Evolutionary conservation across 2,797 vertebrate genomes (phyloP), one percentile per base, ranked within the genome.

Genomic region (Pelodytes ibericus): DNA sequence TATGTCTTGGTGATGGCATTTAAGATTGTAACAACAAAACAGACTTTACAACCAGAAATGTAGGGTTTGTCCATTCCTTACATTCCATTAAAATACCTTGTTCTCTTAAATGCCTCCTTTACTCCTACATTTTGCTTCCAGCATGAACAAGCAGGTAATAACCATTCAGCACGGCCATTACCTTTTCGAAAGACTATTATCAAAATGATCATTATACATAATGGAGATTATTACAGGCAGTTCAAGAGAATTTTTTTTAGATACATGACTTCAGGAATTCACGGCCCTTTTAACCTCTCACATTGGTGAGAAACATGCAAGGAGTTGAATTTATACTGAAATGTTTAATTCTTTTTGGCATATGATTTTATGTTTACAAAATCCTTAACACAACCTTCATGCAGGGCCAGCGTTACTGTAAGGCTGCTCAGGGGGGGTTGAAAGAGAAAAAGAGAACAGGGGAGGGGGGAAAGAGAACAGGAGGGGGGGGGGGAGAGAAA

Each of bases 181-280:
- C 87, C 87, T 91, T 88, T 92, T 90, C 88, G 89, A 91, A 93
- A 92, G 88, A 87, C 91, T 93, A 90, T 93, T 93, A 93, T 92
- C 90, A 92, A 91, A 92, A 89, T 90, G 89, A 89, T 91, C 89
- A 92, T 93, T 93, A 93, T 90, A 91, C 88, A 91, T 93, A 93
- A 93, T 93, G 86, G 90, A 90, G 90, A 93, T 93, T 92, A 93
- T 93, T 93, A 93, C 88, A 90, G 87, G 87, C 89, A 90, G 88
- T 87, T 91, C 90, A 88, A 91, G 89, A 93, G 89, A 87, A 88
- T 53, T 53, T 53, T 91, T 93, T 77, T 90, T 91, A 89, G 89
- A 89, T 90, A 91, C 89, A 91, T 92, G 88, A 90, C 87, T 86
- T 81, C 83, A 82, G 85, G 89, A 90, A 92, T 92, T 89, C 86